These are phyloP conservation scores for Neomonachus schauinslandi DNA, from an alignment of 2,113 vertebrate genomes.

Conservation along the genomic window DNA sequence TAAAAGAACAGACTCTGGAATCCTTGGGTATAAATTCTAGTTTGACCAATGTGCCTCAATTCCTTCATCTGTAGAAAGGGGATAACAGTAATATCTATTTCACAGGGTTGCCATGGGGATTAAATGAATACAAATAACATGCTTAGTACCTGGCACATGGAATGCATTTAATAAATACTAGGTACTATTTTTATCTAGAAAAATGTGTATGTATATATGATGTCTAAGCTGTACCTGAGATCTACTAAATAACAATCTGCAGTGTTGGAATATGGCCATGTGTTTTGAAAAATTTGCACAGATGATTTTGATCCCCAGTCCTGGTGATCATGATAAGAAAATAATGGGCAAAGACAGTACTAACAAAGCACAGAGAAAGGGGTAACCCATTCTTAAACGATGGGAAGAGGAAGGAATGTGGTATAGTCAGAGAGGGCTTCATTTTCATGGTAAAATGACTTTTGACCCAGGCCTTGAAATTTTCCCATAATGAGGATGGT, in stretches of 20 bases:
- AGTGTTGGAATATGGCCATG: neutral
- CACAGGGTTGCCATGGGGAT: neutral
- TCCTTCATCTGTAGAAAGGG: neutral
- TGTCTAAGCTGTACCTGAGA: neutral
- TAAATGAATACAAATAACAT: neutral
- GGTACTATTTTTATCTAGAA: slow-evolving; percentile 37
- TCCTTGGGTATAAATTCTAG: neutral
- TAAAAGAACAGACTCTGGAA: neutral
- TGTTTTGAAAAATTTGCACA: neutral
- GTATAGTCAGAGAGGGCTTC: neutral
- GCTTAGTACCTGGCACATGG: neutral
- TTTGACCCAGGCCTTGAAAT: neutral
- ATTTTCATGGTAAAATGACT: neutral
- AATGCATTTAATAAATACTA: neutral
- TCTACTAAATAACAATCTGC: neutral
- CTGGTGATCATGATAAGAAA: neutral
- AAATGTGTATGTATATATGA: neutral
- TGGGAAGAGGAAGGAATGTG: neutral
- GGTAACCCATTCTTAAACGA: neutral
- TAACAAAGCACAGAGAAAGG: neutral
- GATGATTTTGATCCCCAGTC: neutral
- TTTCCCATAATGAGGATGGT: neutral
- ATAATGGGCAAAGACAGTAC: neutral
- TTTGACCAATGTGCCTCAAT: neutral
- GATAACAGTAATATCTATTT: neutral